These are phyloP conservation scores for Mus spretus DNA, from an alignment of 2,797 vertebrate species.

Conservation along the genomic window DNA sequence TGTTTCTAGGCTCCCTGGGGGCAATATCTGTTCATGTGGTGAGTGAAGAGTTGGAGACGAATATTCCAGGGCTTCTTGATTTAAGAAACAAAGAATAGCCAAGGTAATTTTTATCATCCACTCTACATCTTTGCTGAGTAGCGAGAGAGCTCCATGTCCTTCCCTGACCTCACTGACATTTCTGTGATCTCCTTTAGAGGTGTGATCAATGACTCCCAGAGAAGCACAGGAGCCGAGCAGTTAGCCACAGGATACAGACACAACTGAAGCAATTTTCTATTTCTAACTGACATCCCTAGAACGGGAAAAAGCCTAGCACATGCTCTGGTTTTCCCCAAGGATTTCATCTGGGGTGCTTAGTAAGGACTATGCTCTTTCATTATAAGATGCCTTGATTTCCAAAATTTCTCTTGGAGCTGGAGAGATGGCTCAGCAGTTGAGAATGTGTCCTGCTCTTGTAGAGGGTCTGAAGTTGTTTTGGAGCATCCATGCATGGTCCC, in stretches of 20 bases:
- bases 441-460: background rate
- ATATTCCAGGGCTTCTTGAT: background rate
- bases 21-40: constrained; percentile 8
- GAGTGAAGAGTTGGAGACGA: background rate
- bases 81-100: background rate
- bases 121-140: constrained; percentile 21
- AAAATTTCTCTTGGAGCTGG: background rate
- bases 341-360: constrained; percentile 22
- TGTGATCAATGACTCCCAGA: background rate
- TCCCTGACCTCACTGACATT: background rate
- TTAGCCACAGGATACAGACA: background rate
- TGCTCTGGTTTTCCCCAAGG: constrained; percentile 1
- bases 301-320: constrained; percentile 54
- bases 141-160: background rate
- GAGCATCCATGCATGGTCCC: background rate
- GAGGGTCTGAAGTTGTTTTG: background rate
- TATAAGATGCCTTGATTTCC: constrained; percentile 12
- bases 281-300: constrained; percentile 7
- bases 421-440: background rate
- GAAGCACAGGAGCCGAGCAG: background rate
- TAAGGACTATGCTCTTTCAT: constrained; percentile 26
- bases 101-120: background rate
- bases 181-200: constrained; percentile 4
- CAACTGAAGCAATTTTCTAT: constrained; percentile 33
- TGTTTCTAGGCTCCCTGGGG: background rate